phyloP scores from a whole-genome alignment of 2,113 vertebrate genomes.

The Heliornis fulica region DNA sequence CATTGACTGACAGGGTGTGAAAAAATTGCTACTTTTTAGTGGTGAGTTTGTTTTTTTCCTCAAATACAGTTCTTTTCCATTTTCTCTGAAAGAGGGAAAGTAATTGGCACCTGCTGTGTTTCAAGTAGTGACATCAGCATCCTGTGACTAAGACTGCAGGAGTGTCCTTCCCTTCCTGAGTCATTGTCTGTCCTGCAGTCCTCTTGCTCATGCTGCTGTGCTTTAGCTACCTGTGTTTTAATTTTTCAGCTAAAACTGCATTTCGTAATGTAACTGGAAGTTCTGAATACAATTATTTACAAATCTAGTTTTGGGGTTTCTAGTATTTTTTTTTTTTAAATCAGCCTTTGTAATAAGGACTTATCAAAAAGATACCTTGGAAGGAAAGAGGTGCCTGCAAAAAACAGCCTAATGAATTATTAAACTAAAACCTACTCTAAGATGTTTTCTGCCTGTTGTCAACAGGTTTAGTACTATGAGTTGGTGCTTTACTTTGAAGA shows the following conservation, averaged over 20 bases:
- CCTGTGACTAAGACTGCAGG: not conserved
- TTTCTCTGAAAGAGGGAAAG: not conserved
- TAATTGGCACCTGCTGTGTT: not conserved
- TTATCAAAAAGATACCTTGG: not conserved
- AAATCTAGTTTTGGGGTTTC: no score
- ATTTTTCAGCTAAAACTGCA: not conserved
- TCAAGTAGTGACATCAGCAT: not conserved
- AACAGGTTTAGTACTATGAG: not conserved
- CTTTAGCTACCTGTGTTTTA: not conserved
- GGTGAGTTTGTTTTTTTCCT: not conserved
- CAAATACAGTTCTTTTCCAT: not conserved
- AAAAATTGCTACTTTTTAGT: not conserved
- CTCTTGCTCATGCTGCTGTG: not conserved
- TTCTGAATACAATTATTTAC: not conserved
- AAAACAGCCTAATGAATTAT: not conserved
- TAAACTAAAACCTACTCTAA: not conserved
- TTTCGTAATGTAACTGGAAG: not conserved
- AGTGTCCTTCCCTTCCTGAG: not conserved
- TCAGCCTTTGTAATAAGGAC: not conserved
- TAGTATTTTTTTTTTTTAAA: not conserved
- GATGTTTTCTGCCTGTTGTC: not conserved
- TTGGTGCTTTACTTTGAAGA: not conserved
- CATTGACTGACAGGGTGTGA: not conserved
- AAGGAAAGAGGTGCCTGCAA: not conserved
- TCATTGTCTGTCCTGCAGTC: not conserved